phyloP scores from a whole-genome alignment of 2,888 invertebrate genomes.

The Agonopterix heracliana region DNA sequence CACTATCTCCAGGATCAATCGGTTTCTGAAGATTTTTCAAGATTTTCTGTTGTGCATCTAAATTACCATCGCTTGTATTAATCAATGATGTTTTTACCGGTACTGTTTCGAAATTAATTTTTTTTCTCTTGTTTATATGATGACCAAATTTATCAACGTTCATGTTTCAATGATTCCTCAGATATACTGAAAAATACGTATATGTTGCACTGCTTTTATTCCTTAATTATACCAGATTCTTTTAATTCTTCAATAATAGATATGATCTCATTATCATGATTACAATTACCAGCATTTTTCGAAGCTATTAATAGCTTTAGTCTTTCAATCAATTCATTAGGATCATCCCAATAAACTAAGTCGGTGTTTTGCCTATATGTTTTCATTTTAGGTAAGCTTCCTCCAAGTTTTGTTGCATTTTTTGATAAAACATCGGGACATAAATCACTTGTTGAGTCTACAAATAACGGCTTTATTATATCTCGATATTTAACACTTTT shows the following conservation, averaged over 20 bases:
- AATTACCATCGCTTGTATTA: no score
- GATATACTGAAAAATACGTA: no score
- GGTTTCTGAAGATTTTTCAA: no score
- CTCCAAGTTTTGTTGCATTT: neutral
- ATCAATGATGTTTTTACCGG: no score
- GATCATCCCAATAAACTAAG: conserved; percentile 22
- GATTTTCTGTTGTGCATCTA: no score
- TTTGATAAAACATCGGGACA: neutral
- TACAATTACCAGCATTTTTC: conserved; percentile 18
- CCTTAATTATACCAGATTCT: conserved; percentile 15
- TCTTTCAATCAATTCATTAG: conserved; percentile 19
- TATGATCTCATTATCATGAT: conserved; percentile 29
- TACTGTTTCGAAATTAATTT: no score
- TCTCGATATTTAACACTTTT: conserved; percentile 11
- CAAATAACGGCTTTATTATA: conserved; percentile 6
- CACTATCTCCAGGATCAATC: no score
- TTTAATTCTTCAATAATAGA: conserved; percentile 27
- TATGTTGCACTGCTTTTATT: no score
- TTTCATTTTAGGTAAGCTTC: conserved; percentile 11
- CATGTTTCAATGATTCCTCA: no score
- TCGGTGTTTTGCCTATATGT: conserved; percentile 7
- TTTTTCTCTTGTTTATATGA: no score
- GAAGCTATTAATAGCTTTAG: conserved; percentile 18
- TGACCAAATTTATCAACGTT: no score
- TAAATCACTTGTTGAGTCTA: neutral